Conservation (phyloP, 2,113 vertebrate genomes). For the Tachysurus fulvidraco region DNA sequence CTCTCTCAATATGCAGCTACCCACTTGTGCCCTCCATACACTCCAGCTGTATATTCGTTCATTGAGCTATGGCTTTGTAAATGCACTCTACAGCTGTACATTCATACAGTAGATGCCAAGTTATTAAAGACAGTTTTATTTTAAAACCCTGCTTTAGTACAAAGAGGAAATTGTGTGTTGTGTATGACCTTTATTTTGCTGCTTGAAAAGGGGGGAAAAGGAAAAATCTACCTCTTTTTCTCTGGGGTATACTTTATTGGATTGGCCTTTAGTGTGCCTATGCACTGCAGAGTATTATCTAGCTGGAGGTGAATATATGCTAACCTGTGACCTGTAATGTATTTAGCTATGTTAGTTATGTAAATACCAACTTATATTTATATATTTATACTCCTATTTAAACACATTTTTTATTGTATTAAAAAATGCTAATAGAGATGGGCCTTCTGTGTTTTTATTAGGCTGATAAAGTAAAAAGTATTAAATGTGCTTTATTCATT, state of each 20-base stretch:
- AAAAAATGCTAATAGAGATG: slow-evolving; percentile 64
- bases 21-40: not conserved
- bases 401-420: slow-evolving; percentile 59
- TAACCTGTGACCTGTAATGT: slow-evolving; percentile 52
- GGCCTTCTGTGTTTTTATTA: slow-evolving; percentile 26
- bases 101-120: not conserved
- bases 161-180: slow-evolving; percentile 20
- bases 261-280: slow-evolving; percentile 51
- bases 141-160: not conserved
- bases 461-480: not conserved
- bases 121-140: not conserved
- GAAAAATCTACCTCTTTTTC: slow-evolving; percentile 70
- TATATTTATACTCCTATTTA: slow-evolving; percentile 71
- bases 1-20: not conserved
- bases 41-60: not conserved
- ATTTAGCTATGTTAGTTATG: slow-evolving; percentile 69
- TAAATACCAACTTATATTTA: slow-evolving; percentile 67
- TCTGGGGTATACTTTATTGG: slow-evolving; percentile 56
- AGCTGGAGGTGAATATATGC: slow-evolving; percentile 56
- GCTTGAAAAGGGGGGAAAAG: slow-evolving; percentile 53
- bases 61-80: not conserved
- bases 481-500: not conserved
- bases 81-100: slow-evolving; percentile 16
- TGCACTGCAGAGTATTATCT: slow-evolving; percentile 55
- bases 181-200: slow-evolving; percentile 56